phyloP scores from a whole-genome alignment of 1,140 invertebrate genomes.

The Batillaria attramentaria region DNA sequence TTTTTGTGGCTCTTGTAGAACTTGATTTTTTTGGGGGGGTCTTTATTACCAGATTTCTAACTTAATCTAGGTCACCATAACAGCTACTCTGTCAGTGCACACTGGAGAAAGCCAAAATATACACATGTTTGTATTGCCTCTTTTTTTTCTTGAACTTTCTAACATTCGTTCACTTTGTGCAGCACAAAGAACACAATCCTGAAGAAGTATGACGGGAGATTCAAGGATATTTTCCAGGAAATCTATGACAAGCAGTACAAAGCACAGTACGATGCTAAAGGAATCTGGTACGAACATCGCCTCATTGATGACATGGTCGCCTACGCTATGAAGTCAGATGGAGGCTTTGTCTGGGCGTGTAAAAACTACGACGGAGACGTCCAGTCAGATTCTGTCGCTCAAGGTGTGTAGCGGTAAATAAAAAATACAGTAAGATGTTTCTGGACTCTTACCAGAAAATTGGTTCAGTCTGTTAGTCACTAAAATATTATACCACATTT shows the following conservation, averaged over 20 bases:
- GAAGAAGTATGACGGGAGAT: conserved; percentile 97
- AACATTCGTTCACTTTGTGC: conserved; percentile 41
- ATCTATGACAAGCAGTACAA: conserved; percentile 96
- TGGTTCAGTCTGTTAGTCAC: too few relatives aligned
- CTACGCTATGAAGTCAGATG: conserved; percentile 97
- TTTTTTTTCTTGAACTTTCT: not conserved
- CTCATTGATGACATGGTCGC: conserved; percentile 99
- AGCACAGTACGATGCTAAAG: conserved; percentile 84
- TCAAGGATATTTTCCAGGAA: conserved; percentile 99
- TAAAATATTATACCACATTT: too few relatives aligned
- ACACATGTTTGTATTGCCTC: not conserved
- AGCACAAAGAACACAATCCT: conserved; percentile 98
- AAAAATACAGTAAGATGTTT: too few relatives aligned
- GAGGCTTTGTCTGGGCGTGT: conserved; percentile 99
- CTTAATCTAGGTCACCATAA: too few relatives aligned
- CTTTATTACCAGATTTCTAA: too few relatives aligned
- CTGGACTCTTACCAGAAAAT: too few relatives aligned
- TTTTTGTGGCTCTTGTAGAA: too few relatives aligned
- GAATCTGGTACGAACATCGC: conserved; percentile 97
- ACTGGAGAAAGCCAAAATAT: not conserved
- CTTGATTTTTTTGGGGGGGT: too few relatives aligned
- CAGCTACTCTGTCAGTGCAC: too few relatives aligned
- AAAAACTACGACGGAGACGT: conserved; percentile 99
- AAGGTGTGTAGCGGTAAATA: conserved; percentile 83
- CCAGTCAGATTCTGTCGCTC: conserved; percentile 97